Percentiles rank a stretch among this genome's conserved stretches.
phyloP scores from a whole-genome alignment of 92 coral and sea anemone species.

The Bergia puertoricense region DNA sequence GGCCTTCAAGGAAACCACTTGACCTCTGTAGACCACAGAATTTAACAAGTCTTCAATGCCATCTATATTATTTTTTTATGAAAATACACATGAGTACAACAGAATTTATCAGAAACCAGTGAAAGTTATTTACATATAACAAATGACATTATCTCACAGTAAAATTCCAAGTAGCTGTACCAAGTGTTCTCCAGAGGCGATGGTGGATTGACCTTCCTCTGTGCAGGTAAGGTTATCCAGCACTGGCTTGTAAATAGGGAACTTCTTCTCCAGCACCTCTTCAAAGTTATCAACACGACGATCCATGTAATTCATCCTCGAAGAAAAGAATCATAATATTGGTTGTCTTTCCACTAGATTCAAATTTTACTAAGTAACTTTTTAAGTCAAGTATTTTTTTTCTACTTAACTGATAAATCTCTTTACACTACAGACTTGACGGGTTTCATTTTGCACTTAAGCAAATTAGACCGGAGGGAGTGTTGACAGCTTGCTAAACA shows the following conservation, averaged over 20 bases:
- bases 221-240: neutral
- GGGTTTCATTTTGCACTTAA: constrained; percentile 37
- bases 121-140: no score
- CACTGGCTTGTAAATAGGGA: neutral
- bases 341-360: no score
- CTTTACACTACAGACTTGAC: constrained; percentile 32
- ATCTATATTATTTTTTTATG: no score
- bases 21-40: no score
- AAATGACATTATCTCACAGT: neutral
- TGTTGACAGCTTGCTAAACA: constrained; percentile 43
- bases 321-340: no score
- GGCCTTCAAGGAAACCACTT: no score
- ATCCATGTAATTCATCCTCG: constrained; percentile 11
- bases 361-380: no score
- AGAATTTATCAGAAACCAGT: no score
- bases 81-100: no score
- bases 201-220: neutral
- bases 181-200: neutral
- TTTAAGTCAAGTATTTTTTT: no score
- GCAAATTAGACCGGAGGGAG: constrained; percentile 32
- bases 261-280: neutral
- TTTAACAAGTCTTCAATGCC: no score
- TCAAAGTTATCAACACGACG: neutral
- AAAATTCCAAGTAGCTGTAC: neutral
- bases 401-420: no score